Evolutionary conservation across 1,140 invertebrate genomes (phyloP), one percentile per base, ranked within the genome.

Genomic region (Procambarus clarkii): DNA sequence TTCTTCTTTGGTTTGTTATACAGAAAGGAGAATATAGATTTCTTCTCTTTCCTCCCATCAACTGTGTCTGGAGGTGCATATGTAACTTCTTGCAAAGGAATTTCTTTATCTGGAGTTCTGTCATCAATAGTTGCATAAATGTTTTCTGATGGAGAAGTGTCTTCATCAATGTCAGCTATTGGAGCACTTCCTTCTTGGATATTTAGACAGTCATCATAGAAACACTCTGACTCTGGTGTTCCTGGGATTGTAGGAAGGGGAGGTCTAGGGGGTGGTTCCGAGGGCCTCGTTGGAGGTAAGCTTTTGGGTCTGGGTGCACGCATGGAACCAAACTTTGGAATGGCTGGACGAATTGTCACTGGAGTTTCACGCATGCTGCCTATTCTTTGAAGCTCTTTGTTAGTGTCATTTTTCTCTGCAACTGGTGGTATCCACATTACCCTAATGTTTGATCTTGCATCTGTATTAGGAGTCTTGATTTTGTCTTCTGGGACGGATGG

Each of bases 91-190:
- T 92, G 69, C 69, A 91, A 24, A 18, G 69, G 58, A 15, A 77
- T 69, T 44, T 91, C 88, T 48, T 92, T 86, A 18, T 91, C 90
- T 45, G 92, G 91, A 69, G 92, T 88, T n/a, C 83, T 84, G 58
- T 93, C 92, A 84, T 93, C 92, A 91, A 93, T 93, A 45, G 92
- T 93, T 21, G 92, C 92, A 81, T 93, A 93, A 7, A 93, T 93
- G 44, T 90, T 92, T 64, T 93, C 92, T 48, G 88, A 64, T 60
- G 92, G 91, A 2, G 92, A 87, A 64, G 80, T 88, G 13, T 91
- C 88, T 21, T 92, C 92, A 71, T 91, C 92, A 24, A 80, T 60
- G 21, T 88, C 64, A 60, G 90, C 85, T 69, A 93, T 58, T 44
- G 91, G 88, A 18, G 92, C 88, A 77, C 13, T 71, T 2, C 84